Evolutionary conservation across 2,797 vertebrate species (phyloP).

Genomic region (Liasis olivaceus): DNA sequence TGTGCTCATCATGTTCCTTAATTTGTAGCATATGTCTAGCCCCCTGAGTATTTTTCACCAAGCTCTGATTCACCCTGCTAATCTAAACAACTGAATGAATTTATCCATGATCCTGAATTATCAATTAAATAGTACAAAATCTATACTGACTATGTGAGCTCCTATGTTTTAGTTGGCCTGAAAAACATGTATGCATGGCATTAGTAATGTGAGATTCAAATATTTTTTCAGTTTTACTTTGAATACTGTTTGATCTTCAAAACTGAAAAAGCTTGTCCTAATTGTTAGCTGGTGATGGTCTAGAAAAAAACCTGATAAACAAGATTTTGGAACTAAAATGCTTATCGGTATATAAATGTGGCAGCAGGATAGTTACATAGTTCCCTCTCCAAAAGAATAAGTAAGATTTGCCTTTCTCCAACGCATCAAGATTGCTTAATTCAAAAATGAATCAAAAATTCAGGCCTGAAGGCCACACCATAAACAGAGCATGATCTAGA

Average conservation of each 20-base stretch:
- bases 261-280: not conserved
- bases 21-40: not conserved
- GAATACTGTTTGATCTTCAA: not conserved
- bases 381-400: conserved; percentile 24
- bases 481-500: conserved; percentile 10
- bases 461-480: not conserved
- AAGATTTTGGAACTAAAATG: not conserved
- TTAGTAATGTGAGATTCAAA: not conserved
- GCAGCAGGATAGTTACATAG: not conserved
- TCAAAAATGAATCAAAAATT: not conserved
- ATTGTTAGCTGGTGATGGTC: not conserved
- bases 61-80: not conserved
- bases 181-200: not conserved
- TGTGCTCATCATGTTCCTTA: not conserved
- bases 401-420: conserved; percentile 7
- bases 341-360: accelerated
- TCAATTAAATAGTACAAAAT: not conserved
- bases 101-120: not conserved
- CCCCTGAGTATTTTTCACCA: not conserved
- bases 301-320: accelerated
- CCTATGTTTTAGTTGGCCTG: not conserved
- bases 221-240: not conserved
- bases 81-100: not conserved
- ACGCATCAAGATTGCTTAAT: conserved; percentile 12
- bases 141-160: not conserved